Evolutionary conservation across 2,797 vertebrate genomes (phyloP), one percentile per base, ranked within the genome.

Genomic region (Tenualosa ilisha): DNA sequence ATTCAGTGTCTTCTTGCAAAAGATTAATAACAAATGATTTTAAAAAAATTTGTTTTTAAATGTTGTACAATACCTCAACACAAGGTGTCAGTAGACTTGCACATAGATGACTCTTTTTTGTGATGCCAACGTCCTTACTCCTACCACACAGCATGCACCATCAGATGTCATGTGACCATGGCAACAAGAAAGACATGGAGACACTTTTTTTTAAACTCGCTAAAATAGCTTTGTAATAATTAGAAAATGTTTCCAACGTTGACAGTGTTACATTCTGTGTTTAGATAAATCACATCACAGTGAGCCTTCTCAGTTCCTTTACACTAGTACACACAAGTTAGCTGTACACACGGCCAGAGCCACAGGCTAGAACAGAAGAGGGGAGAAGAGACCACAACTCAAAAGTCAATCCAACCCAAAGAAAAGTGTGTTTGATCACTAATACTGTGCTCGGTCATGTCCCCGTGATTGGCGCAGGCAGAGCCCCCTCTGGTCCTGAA

Each of bases 161-260:
- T 3, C 31, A 75, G 11, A 15, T 75, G 37, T 43, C 4, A 40
- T 15, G 15, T 75, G 31, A 75, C 12, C 31, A 37, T 72, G 68
- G 68, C 31, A 40, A 75, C 37, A 75, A 40, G 11, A 75, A 75
- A 37, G 68, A 75, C 11, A 75, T 20, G 31, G 20, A 59, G 40
- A 86, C 83, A 83, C 82, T 87, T 31, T 9, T 75, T 46, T 46
- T 46, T 75, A 20, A 94, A 93, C 93, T 96, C 93, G 95, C 95
- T 96, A 96, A 96, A 96, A 96, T 96, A 96, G 94, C 95, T 96
- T 96, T 96, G 96, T 96, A 95, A 91, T 95, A 94, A 93, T 94
- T 94, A 95, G 91, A 96, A 96, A 95, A 96, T 93, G 93, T 94
- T 94, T 84, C 96, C 95, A 96, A 95, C 89, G 89, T 94, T 91